A percentile compares a stretch with the other conserved stretches of the same genome.
phyloP scores from a whole-genome alignment of 92 coral and sea anemone genomes.

The Montipora capitata region DNA sequence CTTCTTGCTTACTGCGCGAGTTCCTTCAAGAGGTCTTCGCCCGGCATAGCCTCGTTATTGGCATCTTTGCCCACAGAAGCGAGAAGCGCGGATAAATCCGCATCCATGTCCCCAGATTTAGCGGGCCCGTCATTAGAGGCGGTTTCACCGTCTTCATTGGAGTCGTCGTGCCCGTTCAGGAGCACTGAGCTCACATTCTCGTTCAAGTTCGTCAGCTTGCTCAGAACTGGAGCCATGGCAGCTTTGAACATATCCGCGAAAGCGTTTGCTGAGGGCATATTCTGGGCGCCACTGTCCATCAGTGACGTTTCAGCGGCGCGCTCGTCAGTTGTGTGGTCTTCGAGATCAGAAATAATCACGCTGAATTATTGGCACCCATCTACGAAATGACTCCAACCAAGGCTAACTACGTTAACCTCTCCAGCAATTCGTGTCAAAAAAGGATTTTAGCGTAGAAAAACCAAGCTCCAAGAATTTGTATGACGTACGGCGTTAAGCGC shows the following conservation, averaged over 20 bases:
- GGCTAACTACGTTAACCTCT: slow-evolving; percentile 42
- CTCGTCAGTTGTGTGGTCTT: slow-evolving; percentile 27
- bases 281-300: slow-evolving; percentile 8
- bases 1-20: slow-evolving; percentile 32
- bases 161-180: slow-evolving; percentile 31
- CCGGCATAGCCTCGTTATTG: slow-evolving; percentile 10
- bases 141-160: slow-evolving; percentile 26
- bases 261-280: slow-evolving; percentile 1
- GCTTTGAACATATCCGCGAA: neutral
- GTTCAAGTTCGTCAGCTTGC: slow-evolving; percentile 3
- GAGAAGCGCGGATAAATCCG: slow-evolving; percentile 28
- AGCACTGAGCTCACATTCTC: slow-evolving; percentile 45
- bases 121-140: slow-evolving; percentile 36
- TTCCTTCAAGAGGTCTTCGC: neutral
- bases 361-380: slow-evolving; percentile 22
- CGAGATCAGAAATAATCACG: slow-evolving; percentile 3
- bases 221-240: slow-evolving; percentile 33
- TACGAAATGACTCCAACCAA: slow-evolving; percentile 9
- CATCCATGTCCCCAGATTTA: slow-evolving; percentile 35
- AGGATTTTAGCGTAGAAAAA: slow-evolving; percentile 30
- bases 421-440: slow-evolving; percentile 19
- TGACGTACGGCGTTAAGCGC: slow-evolving; percentile 21
- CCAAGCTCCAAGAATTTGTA: slow-evolving; percentile 14
- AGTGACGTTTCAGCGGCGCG: slow-evolving; percentile 7
- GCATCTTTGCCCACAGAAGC: slow-evolving; percentile 10